These are phyloP conservation scores for Chloropsis hardwickii DNA, from an alignment of 2,113 vertebrate species.

Conservation along the genomic window DNA sequence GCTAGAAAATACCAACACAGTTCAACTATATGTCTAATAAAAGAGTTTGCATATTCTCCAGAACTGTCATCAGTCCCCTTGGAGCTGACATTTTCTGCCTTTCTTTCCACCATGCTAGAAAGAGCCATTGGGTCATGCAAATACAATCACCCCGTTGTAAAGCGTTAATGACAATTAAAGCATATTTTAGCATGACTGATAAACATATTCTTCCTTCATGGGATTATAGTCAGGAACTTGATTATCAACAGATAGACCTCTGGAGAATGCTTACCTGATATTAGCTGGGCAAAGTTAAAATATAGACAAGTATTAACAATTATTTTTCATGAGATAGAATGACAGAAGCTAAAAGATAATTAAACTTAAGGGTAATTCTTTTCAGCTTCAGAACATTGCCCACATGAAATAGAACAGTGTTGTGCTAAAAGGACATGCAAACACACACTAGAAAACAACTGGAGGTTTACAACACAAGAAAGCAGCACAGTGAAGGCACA, in stretches of 20 bases:
- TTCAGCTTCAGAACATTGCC: background rate
- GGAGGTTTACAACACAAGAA: background rate
- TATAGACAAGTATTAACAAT: background rate
- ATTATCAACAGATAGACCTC: background rate
- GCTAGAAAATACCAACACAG: background rate
- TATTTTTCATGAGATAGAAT: background rate
- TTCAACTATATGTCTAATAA: background rate
- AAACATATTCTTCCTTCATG: background rate
- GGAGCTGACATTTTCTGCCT: background rate
- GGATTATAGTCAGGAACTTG: background rate
- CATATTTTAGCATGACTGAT: background rate
- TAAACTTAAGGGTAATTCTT: background rate
- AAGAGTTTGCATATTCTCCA: conserved; percentile 5
- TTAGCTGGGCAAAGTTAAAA: background rate
- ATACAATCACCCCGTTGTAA: background rate
- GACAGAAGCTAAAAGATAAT: background rate
- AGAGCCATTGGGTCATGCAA: background rate
- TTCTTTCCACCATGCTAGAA: background rate
- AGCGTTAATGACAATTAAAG: background rate
- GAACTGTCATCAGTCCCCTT: background rate
- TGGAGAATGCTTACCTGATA: background rate
- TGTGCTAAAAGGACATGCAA: background rate
- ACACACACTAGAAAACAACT: background rate
- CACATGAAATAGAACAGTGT: background rate
- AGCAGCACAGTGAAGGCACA: background rate